A percentile compares a stretch with the other conserved stretches of the same genome.
phyloP scores from a whole-genome alignment of 1,140 invertebrate genomes.

The Cyclargus thomasi region DNA sequence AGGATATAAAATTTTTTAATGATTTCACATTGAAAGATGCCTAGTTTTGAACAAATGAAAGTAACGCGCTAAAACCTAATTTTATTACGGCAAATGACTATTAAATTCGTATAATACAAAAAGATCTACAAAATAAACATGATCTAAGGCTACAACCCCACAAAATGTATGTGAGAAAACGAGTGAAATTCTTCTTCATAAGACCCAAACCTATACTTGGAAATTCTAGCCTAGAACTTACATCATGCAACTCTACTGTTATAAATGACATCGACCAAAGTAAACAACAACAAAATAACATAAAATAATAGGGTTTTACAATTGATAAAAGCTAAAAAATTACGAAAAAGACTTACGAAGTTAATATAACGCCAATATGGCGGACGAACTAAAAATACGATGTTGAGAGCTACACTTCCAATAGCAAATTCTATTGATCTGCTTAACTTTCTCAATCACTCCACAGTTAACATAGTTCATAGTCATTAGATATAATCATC shows the following conservation, averaged over 20 bases:
- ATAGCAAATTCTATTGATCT: slow-evolving; percentile 64
- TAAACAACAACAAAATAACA: slow-evolving; percentile 50
- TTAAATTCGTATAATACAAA: neutral
- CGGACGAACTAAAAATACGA: slow-evolving; percentile 75
- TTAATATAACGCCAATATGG: slow-evolving; percentile 74
- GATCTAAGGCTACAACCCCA: slow-evolving; percentile 5
- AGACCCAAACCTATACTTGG: slow-evolving; percentile 58
- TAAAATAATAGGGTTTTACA: slow-evolving; percentile 49
- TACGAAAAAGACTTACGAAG: slow-evolving; percentile 73
- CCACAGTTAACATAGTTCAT: slow-evolving; percentile 60
- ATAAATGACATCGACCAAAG: slow-evolving; percentile 41
- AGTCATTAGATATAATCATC: slow-evolving; percentile 50
- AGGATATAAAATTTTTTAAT: neutral
- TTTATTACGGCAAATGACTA: neutral
- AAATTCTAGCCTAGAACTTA: slow-evolving; percentile 45
- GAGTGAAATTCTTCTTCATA: slow-evolving; percentile 25
- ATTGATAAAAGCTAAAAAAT: slow-evolving; percentile 61
- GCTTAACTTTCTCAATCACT: slow-evolving; percentile 57
- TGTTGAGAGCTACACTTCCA: slow-evolving; percentile 62
- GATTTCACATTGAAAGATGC: slow-evolving; percentile 5
- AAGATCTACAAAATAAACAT: slow-evolving; percentile 10
- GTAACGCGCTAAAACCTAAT: neutral
- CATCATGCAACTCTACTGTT: slow-evolving; percentile 56
- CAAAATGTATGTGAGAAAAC: slow-evolving; percentile 23
- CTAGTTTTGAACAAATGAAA: neutral